phyloP scores from a whole-genome alignment of 1,140 invertebrate species.

The Acromyrmex charruanus region DNA sequence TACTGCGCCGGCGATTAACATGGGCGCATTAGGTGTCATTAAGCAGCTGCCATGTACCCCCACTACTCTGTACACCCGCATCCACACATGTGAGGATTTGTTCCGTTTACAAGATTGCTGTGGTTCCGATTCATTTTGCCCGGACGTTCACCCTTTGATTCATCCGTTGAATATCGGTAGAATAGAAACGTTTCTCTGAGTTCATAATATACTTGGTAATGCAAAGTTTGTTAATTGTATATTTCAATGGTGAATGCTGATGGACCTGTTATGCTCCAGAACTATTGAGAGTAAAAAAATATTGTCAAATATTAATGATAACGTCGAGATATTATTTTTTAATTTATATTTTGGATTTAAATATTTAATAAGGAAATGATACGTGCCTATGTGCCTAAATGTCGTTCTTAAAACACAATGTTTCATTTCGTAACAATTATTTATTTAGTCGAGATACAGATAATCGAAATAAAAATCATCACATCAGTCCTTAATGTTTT shows the following conservation, averaged over 20 bases:
- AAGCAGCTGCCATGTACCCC: conserved; percentile 31
- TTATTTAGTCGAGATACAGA: conserved; percentile 43
- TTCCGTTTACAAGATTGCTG: conserved; percentile 18
- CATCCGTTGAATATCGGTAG: no score
- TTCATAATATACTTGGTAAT: neutral
- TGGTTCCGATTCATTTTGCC: conserved; percentile 7
- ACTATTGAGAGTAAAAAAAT: neutral
- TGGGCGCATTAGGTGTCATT: conserved; percentile 32
- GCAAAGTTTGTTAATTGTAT: neutral
- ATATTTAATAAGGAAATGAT: neutral
- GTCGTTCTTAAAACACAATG: neutral
- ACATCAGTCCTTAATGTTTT: conserved; percentile 24
- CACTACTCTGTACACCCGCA: conserved; percentile 23
- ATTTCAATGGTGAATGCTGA: neutral
- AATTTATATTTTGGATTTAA: conserved; percentile 6
- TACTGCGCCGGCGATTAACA: conserved; percentile 35
- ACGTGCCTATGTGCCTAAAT: neutral
- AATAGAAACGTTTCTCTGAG: neutral
- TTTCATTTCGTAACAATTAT: conserved; percentile 42
- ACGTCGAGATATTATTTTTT: neutral
- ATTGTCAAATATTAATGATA: neutral
- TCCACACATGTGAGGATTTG: conserved; percentile 32
- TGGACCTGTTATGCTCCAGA: neutral
- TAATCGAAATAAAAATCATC: neutral
- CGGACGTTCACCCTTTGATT: conserved; percentile 30